Conservation (phyloP, 2,888 invertebrate genomes). For the Cinara cedri region DNA sequence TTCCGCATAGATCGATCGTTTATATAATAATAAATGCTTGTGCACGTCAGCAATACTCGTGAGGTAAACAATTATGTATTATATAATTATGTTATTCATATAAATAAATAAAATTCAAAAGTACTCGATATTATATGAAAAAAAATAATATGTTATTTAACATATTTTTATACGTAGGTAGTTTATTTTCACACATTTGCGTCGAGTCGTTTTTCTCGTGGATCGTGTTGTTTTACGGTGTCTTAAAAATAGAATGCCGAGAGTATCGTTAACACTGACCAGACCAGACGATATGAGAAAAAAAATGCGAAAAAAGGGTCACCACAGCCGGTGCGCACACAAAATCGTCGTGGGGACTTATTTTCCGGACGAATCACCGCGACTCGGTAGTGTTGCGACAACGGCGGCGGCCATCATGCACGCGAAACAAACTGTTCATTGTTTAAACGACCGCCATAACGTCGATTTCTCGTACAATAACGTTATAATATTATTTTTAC, state of each 20-base stretch:
- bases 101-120: conserved; percentile 18
- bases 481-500: not conserved
- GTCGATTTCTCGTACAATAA: not conserved
- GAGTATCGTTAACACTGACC: not conserved
- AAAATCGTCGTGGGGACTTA: conserved; percentile 10
- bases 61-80: too few species aligned
- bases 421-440: conserved; percentile 20
- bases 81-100: conserved; percentile 15
- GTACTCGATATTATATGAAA: not conserved
- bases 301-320: conserved; percentile 17
- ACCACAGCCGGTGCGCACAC: not conserved
- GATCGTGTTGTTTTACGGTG: not conserved
- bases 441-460: not conserved
- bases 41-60: not conserved
- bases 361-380: conserved; percentile 17
- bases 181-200: too few species aligned
- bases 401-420: conserved; percentile 15
- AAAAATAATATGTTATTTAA: not conserved
- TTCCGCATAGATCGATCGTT: not conserved
- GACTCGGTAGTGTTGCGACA: not conserved
- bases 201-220: not conserved
- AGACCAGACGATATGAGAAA: not conserved
- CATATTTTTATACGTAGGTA: not conserved
- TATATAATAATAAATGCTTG: not conserved
- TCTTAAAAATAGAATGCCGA: conserved; percentile 11